phyloP scores from a whole-genome alignment of 2,888 invertebrate species.

The Melinaea marsaeus region DNA sequence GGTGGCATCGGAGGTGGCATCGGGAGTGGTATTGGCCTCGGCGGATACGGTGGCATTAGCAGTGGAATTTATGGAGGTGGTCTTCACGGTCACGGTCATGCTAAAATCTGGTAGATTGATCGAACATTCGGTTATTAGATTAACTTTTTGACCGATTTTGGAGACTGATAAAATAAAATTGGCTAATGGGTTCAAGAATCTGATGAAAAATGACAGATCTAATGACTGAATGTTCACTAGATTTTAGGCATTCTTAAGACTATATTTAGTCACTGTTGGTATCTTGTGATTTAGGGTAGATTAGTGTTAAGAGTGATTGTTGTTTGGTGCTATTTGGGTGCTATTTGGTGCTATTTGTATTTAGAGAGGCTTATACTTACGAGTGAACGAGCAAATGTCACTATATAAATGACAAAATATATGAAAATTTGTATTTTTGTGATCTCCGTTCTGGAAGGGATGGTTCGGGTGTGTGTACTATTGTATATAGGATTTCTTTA shows the following conservation, averaged over 20 bases:
- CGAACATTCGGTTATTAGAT: constrained; percentile 37
- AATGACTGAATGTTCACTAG: constrained; percentile 35
- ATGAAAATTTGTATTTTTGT: constrained; percentile 33
- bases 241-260: constrained; percentile 48
- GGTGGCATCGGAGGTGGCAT: constrained; percentile 10
- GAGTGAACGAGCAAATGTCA: background rate
- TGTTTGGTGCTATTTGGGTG: constrained; percentile 2
- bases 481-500: constrained; percentile 65
- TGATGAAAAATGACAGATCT: background rate
- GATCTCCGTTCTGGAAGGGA: constrained; percentile 49
- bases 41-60: constrained; percentile 33
- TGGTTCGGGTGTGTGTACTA: constrained; percentile 48
- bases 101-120: constrained; percentile 52
- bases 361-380: constrained; percentile 10
- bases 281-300: constrained; percentile 59
- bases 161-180: constrained; percentile 7
- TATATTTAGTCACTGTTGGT: constrained; percentile 54
- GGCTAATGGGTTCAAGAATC: constrained; percentile 13
- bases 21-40: constrained; percentile 34
- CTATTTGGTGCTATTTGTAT: constrained; percentile 9
- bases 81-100: constrained; percentile 38
- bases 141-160: constrained; percentile 4
- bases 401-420: too few species aligned
- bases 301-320: constrained; percentile 21
- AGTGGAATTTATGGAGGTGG: constrained; percentile 34